These are phyloP conservation scores for Psittacula cyanocephala DNA, from an alignment of 2,113 vertebrate genomes.

Conservation along the genomic window DNA sequence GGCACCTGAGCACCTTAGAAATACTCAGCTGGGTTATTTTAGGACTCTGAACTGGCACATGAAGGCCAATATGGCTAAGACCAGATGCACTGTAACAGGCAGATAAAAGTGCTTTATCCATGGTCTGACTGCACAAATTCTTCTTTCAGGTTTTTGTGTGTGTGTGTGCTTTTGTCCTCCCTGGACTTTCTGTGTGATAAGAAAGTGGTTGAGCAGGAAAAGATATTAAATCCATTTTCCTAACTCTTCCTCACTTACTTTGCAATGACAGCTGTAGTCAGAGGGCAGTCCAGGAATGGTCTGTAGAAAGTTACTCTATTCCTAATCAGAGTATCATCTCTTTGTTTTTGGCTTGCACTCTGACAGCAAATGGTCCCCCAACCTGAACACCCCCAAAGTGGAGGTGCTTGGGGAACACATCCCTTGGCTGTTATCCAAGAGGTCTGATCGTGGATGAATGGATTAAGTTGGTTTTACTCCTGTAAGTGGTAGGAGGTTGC, in stretches of 20 bases:
- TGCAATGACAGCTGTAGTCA: rapidly evolving
- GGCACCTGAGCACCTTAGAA: not conserved
- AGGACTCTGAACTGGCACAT: not conserved
- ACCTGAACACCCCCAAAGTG: not conserved
- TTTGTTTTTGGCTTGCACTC: not conserved
- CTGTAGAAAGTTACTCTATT: not conserved
- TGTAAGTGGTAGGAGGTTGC: not conserved
- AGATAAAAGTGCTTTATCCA: not conserved
- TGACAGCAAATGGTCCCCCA: not conserved
- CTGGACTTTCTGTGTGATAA: not conserved
- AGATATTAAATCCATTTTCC: not conserved
- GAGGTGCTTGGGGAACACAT: not conserved
- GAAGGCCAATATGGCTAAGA: not conserved
- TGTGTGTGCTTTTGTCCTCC: not conserved
- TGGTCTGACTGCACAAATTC: not conserved
- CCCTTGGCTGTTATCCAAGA: not conserved
- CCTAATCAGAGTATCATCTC: not conserved
- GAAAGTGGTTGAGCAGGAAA: not conserved
- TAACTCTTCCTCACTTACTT: not conserved
- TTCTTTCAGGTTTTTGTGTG: not conserved
- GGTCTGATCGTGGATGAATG: not conserved
- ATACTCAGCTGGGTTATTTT: not conserved
- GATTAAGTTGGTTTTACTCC: not conserved
- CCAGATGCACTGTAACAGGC: rapidly evolving
- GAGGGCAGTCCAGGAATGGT: not conserved